Evolutionary conservation across 1,140 invertebrate genomes (phyloP), one percentile per base, ranked within the genome.

Genomic region (Hydropsyche tenuis): DNA sequence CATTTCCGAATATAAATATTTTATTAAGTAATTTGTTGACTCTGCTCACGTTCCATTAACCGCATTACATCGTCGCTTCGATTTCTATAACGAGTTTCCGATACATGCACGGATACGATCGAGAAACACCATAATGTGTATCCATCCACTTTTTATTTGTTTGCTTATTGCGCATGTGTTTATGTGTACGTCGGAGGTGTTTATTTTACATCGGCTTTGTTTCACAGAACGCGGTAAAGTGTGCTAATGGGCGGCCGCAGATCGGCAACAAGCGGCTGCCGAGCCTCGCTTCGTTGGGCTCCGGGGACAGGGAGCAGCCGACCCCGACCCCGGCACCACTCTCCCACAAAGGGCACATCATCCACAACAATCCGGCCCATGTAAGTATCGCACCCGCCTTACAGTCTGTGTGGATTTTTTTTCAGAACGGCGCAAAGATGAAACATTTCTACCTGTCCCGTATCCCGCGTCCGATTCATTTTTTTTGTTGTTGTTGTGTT

Each of bases 151-250:
- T 37, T 37, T 37, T 37, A 37, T 37, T 37, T 37, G 30, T 37
- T 37, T 37, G 30, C 9, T 37, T 9, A 9, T 4, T 9, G 30
- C 9, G 30, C 30, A 37, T 37, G n/a, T 9, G 30, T 37, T 37
- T 37, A 9, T 37, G 9, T 37, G 9, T 37, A 4, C 9, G 3
- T 9, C 3, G 30, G 3, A 37, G 3, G 9, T 37, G 30, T 37
- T 53, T 68, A 6, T 60, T 70, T 53, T 18, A 18, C 6, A 1
- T 53, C 56, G 11, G 20, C 22, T 60, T 30, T 64, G 66, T 60
- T 73, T 78, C 64, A 46, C 77, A 78, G 77, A 78, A 78, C 51
- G 77, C 77, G n/a, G 73, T 78, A 69, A 78, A 78, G 71, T 75
- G 77, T 60, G 77, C 74, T 5, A 76, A 69, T 64, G 74, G 77